These are phyloP conservation scores for Cheumatopsyche charites DNA, from an alignment of 1,140 invertebrate species.

Conservation along the genomic window DNA sequence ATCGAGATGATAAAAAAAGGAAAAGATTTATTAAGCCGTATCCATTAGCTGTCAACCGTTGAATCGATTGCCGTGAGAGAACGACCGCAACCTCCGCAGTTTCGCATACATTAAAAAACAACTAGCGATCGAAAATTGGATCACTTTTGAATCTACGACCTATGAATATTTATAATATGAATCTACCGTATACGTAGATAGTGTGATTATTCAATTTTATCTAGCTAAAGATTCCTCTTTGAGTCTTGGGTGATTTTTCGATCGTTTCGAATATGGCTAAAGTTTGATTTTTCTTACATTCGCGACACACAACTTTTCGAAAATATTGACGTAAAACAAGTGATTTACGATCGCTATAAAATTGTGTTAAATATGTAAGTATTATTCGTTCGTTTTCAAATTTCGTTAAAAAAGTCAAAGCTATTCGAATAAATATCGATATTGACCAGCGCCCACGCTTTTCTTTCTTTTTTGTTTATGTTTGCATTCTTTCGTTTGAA, in stretches of 20 bases:
- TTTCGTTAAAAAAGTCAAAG: neutral
- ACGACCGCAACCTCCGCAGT: conserved; percentile 29
- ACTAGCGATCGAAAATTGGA: conserved; percentile 23
- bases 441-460: conserved; percentile 5
- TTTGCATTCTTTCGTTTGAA: no score
- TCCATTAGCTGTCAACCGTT: conserved; percentile 27
- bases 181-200: no score
- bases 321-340: neutral
- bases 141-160: conserved; percentile 24
- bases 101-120: conserved; percentile 30
- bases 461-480: neutral
- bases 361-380: conserved; percentile 15
- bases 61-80: conserved; percentile 38
- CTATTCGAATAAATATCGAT: neutral
- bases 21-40: conserved; percentile 38
- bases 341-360: neutral
- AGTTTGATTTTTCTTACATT: no score
- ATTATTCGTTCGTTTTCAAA: neutral
- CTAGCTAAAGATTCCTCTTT: no score
- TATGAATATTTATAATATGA: conserved; percentile 16
- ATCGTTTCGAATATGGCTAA: no score
- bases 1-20: neutral
- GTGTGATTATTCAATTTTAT: no score
- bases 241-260: no score
- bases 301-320: no score